Base-by-base conservation (phyloP, 2,797 vertebrate species). In the Peromyscus attwateri region DNA sequence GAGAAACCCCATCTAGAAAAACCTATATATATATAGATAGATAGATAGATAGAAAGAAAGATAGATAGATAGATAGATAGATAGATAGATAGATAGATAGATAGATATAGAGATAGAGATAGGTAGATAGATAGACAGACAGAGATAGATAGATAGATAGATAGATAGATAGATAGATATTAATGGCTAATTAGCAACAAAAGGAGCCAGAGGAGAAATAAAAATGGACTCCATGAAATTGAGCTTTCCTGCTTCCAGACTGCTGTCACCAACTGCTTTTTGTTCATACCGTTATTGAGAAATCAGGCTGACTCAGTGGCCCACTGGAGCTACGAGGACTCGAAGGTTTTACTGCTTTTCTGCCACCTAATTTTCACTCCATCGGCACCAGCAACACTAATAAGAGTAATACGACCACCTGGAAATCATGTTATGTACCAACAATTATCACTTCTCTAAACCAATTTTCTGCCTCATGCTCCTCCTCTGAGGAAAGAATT, bases 351-450 rank as follows among this genome's bases (percentile, higher is more conserved):
- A 16, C 10, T 93, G 94, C 31, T 91, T 90, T 43, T 19, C 57
- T 92, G 25, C 23, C 73, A 16, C 55, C 31, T 89, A 82, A 92
- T 91, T 87, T 95, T 95, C 23, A 87, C 29, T 92, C 55, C 55
- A 75, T 57, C 16, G 71, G 3, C 25, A 66, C 27, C 43, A 93
- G 91, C 23, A 21, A 84, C 62, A 52, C 87, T 81, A 75, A 75
- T 55, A 91, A 57, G 49, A 77, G 43, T 49, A 52, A 27, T 52
- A 31, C 37, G 80, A 64, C 57, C 66, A 81, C 66, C 12, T 93
- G 77, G 68, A 88, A 94, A 88, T 81, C 40, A 66, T 85, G 96
- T 64, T 5, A 55, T 10, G 57, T 34, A 23, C 25, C 37, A 11
- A 43, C 68, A 92, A 93, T 90, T 94, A 70, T 87, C 27, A 76